phyloP scores from a whole-genome alignment of 1,140 invertebrate species.

The Drosophila erecta region DNA sequence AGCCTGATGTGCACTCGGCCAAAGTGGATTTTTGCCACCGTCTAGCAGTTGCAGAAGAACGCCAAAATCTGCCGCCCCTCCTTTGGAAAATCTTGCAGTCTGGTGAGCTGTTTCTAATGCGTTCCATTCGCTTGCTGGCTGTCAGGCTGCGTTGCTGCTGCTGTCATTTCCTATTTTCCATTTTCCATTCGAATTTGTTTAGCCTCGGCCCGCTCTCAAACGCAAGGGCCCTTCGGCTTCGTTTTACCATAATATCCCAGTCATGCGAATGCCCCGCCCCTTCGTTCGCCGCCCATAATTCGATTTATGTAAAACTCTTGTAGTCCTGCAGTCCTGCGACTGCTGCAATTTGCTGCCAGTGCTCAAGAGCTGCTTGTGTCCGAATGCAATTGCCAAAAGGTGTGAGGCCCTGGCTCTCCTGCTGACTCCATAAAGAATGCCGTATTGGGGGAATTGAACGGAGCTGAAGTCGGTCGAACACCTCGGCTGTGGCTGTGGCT shows the following conservation, averaged over 20 bases:
- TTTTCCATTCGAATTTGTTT: conserved; percentile 70
- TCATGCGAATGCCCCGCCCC: conserved; percentile 14
- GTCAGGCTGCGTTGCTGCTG: conserved; percentile 45
- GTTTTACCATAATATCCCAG: conserved; percentile 49
- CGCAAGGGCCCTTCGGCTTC: conserved; percentile 42
- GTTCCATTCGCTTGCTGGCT: conserved; percentile 61
- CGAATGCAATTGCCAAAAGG: conserved; percentile 47
- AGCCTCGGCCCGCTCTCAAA: conserved; percentile 36
- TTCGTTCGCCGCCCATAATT: conserved; percentile 42
- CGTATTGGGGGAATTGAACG: conserved; percentile 34
- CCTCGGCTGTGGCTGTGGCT: conserved; percentile 1
- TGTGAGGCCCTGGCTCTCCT: conserved; percentile 31
- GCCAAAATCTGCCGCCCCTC: not conserved
- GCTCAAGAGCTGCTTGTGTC: conserved; percentile 23
- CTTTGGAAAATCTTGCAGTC: conserved; percentile 41
- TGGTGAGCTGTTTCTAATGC: conserved; percentile 56
- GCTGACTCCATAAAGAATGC: conserved; percentile 39
- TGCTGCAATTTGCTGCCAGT: conserved; percentile 59
- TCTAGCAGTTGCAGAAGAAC: conserved; percentile 5
- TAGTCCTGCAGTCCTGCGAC: conserved; percentile 33
- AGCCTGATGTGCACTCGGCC: conserved; percentile 62
- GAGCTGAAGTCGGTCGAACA: conserved; percentile 32
- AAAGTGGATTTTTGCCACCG: conserved; percentile 72
- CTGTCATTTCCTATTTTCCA: conserved; percentile 68
- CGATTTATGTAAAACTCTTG: conserved; percentile 70